Evolutionary conservation across 1,140 invertebrate genomes (phyloP).

Genomic region (Paracyclopina nana): DNA sequence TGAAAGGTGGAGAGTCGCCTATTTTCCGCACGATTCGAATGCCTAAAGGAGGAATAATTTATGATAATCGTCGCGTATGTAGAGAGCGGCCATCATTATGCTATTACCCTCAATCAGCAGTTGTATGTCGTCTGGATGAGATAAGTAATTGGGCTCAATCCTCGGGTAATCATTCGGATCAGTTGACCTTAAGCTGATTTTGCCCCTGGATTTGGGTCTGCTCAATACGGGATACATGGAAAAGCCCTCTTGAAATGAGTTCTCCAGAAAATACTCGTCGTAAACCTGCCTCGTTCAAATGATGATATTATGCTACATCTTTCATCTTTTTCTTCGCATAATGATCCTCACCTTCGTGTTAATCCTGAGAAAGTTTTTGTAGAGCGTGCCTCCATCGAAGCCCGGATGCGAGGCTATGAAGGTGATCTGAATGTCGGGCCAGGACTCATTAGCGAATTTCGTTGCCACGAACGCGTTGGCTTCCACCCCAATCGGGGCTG

Average conservation of each 20-base stretch:
- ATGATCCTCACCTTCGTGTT: constrained; percentile 20
- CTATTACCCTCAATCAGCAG: constrained; percentile 43
- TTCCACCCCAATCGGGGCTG: constrained; percentile 24
- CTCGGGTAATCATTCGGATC: constrained; percentile 55
- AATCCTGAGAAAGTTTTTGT: constrained; percentile 19
- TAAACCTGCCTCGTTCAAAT: no score
- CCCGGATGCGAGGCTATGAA: constrained; percentile 24
- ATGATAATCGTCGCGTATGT: neutral
- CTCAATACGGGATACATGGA: constrained; percentile 22
- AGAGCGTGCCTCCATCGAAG: constrained; percentile 21
- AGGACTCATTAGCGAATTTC: constrained; percentile 24
- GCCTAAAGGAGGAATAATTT: neutral
- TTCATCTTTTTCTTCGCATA: no score
- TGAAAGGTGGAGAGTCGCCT: neutral
- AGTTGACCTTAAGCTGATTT: constrained; percentile 40
- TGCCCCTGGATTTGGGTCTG: constrained; percentile 26
- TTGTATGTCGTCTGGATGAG: constrained; percentile 47
- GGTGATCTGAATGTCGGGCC: constrained; percentile 25
- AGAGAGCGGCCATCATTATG: neutral
- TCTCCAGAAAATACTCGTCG: constrained; percentile 15
- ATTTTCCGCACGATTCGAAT: neutral
- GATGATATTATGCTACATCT: no score
- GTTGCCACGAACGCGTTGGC: constrained; percentile 24
- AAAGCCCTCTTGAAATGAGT: constrained; percentile 20
- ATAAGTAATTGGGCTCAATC: constrained; percentile 66